Base-by-base conservation (phyloP, 2,797 vertebrate genomes). In the Cygnus olor region DNA sequence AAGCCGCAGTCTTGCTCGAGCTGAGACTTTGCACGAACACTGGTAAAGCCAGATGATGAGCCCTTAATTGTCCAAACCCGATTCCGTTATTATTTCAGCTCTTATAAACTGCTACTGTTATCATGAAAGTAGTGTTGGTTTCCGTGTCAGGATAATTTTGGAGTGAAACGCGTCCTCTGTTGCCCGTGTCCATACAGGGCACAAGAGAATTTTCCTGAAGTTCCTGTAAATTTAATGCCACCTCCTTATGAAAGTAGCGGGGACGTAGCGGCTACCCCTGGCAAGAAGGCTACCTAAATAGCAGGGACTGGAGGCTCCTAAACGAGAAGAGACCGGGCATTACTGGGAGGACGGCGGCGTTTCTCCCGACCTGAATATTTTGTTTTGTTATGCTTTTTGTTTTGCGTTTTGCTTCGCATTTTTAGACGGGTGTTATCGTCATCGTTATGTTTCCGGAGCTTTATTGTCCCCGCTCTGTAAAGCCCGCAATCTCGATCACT, bases 381-480 rank as follows among this genome's bases (percentile, higher is more conserved):
- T 27, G 10, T 5, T 66, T 95, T 91, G 65, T 79, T 96, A 89
- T 78, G 44, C 27, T 13, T 5, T 66, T 95, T 91, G 68, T 78
- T 96, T 91, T 78, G 40, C 56, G 8, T 89, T 97, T 96, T 95
- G 65, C 92, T 95, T 95, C 47, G 64, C 79, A 49, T 94, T 96
- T 98, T 93, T 85, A 88, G 87, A 73, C 80, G 70, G 53, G 88
- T 92, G 95, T 89, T 93, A 73, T 85, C 88, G 76, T 92, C 76
- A 53, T 57, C 68, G 18, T 90, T 93, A 63, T 38, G 57, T 85
- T 95, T 91, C 89, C 68, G 56, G 78, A 44, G 80, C 85, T 88
- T 93, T 92, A 73, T 82, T 64, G 82, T 90, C 66, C 68, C 53
- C 28, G 77, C 77, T 86, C 78, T 77, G 77, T 80, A 80, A 95